These are phyloP conservation scores for Labrus mixtus DNA, from an alignment of 2,113 vertebrate genomes.

Conservation along the genomic window DNA sequence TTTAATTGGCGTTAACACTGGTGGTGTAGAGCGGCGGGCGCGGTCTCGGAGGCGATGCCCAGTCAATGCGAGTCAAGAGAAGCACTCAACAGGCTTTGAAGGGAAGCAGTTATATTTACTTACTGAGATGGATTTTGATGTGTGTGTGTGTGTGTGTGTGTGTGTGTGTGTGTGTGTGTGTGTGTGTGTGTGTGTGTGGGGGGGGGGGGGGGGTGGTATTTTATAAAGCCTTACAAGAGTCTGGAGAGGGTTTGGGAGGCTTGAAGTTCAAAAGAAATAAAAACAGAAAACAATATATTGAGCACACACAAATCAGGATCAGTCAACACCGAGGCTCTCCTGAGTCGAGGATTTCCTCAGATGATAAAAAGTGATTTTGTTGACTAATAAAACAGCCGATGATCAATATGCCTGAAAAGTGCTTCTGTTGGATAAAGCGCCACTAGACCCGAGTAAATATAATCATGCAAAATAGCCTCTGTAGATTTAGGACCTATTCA, in stretches of 20 bases:
- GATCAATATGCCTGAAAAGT: slow-evolving; percentile 73
- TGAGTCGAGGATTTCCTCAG: slow-evolving; percentile 37
- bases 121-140: slow-evolving; percentile 53
- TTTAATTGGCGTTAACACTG: slow-evolving; percentile 82
- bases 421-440: slow-evolving; percentile 60
- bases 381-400: slow-evolving; percentile 67
- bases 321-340: slow-evolving; percentile 49
- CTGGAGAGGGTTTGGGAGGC: slow-evolving; percentile 47
- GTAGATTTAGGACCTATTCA: slow-evolving; percentile 50
- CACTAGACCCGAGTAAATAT: slow-evolving; percentile 66
- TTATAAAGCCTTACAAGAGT: slow-evolving; percentile 56
- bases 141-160: slow-evolving; percentile 9
- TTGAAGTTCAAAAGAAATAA: slow-evolving; percentile 57
- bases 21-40: slow-evolving; percentile 37
- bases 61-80: slow-evolving; percentile 75
- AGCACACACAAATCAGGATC: slow-evolving; percentile 57
- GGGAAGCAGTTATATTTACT: slow-evolving; percentile 75
- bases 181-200: slow-evolving; percentile 9
- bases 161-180: no score
- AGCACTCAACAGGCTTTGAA: slow-evolving; percentile 70
- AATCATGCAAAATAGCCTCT: slow-evolving; percentile 67
- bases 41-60: slow-evolving; percentile 72
- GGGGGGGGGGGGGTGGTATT: neutral
- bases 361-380: slow-evolving; percentile 64
- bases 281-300: slow-evolving; percentile 69